phyloP scores from a whole-genome alignment of 2,888 invertebrate genomes.

The Ariolimax columbianus region DNA sequence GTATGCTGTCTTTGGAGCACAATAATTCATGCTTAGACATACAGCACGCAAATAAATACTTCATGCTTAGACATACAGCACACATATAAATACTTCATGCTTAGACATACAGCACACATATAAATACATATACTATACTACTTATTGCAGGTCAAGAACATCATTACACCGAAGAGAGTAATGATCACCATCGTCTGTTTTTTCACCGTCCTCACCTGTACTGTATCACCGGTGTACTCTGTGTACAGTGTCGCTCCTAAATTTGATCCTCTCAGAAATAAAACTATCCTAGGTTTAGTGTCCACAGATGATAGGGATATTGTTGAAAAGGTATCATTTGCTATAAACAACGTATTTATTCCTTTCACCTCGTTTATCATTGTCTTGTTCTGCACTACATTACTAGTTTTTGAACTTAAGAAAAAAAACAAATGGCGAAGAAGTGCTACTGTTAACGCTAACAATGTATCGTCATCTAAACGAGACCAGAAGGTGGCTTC shows the following conservation, averaged over 20 bases:
- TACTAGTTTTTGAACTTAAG: background rate
- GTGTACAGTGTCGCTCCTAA: background rate
- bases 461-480: background rate
- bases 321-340: background rate
- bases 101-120: background rate
- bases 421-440: background rate
- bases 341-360: conserved; percentile 3
- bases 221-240: background rate
- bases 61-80: too few relatives aligned
- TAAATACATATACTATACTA: background rate
- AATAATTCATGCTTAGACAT: too few relatives aligned
- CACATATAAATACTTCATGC: too few relatives aligned
- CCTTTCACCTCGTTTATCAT: background rate
- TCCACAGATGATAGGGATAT: background rate
- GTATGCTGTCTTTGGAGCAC: too few relatives aligned
- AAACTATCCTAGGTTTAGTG: background rate
- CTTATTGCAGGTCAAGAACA: background rate
- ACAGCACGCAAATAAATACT: too few relatives aligned
- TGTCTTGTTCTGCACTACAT: background rate
- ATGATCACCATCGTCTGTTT: background rate
- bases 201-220: background rate
- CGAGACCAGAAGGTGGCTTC: background rate
- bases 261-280: background rate
- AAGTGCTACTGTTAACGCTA: too few relatives aligned
- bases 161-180: background rate